Percentiles rank a stretch among this genome's conserved stretches.
Conservation (phyloP, 2,797 vertebrate species). For the Spheniscus humboldti region DNA sequence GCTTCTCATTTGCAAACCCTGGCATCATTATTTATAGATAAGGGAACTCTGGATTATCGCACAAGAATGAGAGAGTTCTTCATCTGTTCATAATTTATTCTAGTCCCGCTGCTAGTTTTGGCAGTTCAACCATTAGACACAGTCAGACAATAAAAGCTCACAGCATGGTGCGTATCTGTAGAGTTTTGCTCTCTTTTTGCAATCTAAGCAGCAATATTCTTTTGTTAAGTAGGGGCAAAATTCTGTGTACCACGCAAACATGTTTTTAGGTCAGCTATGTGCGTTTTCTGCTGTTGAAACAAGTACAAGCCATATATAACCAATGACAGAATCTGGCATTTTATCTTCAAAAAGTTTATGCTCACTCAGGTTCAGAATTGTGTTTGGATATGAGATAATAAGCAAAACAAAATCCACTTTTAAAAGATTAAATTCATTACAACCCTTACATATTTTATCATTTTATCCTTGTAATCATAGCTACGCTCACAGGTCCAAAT, state of each 20-base stretch:
- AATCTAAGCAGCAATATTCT: not conserved
- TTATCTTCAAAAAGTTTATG: not conserved
- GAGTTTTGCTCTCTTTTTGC: not conserved
- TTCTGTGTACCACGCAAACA: not conserved
- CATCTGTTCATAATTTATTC: constrained; percentile 25
- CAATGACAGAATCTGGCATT: not conserved
- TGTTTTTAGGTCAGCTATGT: not conserved
- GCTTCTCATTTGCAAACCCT: not conserved
- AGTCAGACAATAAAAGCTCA: constrained; percentile 50
- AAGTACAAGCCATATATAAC: not conserved
- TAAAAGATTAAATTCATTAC: not conserved
- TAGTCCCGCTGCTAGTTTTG: constrained; percentile 24
- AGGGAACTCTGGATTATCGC: not conserved
- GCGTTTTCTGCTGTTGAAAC: not conserved
- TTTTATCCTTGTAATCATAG: not conserved
- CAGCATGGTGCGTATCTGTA: not conserved
- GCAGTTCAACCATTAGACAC: not conserved
- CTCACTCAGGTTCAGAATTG: not conserved
- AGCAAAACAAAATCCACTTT: not conserved
- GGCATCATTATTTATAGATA: constrained; percentile 9
- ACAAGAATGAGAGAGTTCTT: not conserved
- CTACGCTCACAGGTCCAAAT: not conserved
- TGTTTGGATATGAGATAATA: not conserved
- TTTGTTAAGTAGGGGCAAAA: not conserved
- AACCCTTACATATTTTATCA: not conserved